Conservation (phyloP, 2,113 vertebrate genomes). For the Phycodurus eques region DNA sequence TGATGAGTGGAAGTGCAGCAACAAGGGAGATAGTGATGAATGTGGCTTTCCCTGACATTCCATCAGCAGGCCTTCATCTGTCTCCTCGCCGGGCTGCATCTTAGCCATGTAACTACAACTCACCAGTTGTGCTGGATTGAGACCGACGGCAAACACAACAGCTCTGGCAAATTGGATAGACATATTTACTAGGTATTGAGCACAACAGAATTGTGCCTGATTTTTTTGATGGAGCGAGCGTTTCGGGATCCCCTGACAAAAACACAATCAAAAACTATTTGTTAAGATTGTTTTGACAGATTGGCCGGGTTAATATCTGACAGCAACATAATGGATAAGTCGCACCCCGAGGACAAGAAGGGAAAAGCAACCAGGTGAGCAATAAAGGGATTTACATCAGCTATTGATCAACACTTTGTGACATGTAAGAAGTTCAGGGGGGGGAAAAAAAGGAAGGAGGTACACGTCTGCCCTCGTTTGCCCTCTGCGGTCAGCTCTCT, state of each 20-base stretch:
- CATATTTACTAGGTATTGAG: constrained; percentile 49
- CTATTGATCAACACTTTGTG: constrained; percentile 20
- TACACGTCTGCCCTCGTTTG: neutral
- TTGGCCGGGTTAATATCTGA: constrained; percentile 9
- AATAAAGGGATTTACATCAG: constrained; percentile 13
- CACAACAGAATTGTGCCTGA: constrained; percentile 25
- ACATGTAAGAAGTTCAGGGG: neutral
- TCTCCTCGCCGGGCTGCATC: constrained; percentile 46
- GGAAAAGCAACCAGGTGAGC: neutral
- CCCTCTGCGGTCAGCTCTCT: neutral
- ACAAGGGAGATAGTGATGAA: constrained; percentile 55
- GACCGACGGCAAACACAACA: constrained; percentile 56
- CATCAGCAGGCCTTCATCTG: constrained; percentile 64
- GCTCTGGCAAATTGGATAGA: constrained; percentile 53
- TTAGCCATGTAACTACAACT: constrained; percentile 61
- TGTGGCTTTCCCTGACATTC: constrained; percentile 43
- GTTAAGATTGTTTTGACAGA: constrained; percentile 11
- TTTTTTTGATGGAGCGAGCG: neutral
- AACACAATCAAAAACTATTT: neutral
- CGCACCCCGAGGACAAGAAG: constrained; percentile 15
- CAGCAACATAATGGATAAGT: constrained; percentile 14
- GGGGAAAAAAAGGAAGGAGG: neutral
- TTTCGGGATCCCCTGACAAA: neutral
- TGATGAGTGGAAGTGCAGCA: constrained; percentile 51
- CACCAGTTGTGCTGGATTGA: constrained; percentile 48